Base-by-base conservation (phyloP, 2,797 vertebrate genomes). In the Sebastiscus tertius region DNA sequence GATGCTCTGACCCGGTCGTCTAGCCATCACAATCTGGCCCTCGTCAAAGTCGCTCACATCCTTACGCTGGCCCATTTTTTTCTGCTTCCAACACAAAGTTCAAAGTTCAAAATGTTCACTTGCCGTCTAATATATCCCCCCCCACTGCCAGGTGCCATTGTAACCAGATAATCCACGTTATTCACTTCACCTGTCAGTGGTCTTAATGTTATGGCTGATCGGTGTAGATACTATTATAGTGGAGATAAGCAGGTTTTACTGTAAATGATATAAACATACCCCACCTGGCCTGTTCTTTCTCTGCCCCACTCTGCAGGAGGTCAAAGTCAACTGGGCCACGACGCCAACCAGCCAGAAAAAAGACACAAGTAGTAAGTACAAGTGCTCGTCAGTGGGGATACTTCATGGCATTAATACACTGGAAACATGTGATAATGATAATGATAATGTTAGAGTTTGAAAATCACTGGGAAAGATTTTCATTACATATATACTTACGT, bases 291-390 rank as follows among this genome's bases (percentile, higher is more conserved):
- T 89, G 77, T 87, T 81, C 63, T 90, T 60, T 91, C 46, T 85
- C 52, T 86, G 20, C 46, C 92, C 71, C 31, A 74, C 42, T 89
- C 74, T 46, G n/a, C 94, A 99, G 99, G 99, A 99, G 93, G 98
- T 99, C 90, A 99, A 99, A 95, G 98, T 99, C 88, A 99, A 99
- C 96, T 99, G 99, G 99, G 99, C 99, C 89, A 99, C 98, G 26
- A 99, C 97, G 61, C 99, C 99, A 91, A 99, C 98, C 95, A 99
- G 97, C 95, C 99, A 99, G 97, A 99, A 99, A 96, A 99, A 99
- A 97, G 99, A 99, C 93, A 99, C 98, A 91, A 99, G 98, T 96
- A 99, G 98, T 99, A 96, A 99, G 98, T 98, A 79, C 29, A 56
- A 27, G 46, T 55, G 4, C 18, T 29, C 49, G 1, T 59, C 16